These are phyloP conservation scores for Silurus lanzhouensis DNA, from an alignment of 2,797 vertebrate genomes.

Conservation along the genomic window DNA sequence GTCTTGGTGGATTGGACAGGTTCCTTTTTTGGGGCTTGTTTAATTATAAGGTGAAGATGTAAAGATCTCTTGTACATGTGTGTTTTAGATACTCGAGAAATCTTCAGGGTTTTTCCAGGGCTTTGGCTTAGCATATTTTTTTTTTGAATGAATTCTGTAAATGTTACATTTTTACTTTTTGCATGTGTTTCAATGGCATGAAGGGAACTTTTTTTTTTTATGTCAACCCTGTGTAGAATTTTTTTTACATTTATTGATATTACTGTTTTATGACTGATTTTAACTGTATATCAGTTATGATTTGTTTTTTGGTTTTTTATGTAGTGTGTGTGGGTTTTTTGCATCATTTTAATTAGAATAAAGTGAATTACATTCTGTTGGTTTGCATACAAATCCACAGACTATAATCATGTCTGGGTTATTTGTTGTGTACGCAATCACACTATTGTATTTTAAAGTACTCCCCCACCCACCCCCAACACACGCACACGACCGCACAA, in stretches of 20 bases:
- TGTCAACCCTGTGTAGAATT: slow-evolving; percentile 33
- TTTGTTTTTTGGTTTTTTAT: slow-evolving; percentile 23
- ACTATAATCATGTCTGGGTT: background rate
- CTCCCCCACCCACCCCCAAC: too few species aligned
- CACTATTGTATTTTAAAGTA: too few species aligned
- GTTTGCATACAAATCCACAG: background rate
- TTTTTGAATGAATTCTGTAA: slow-evolving; percentile 64
- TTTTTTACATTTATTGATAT: slow-evolving; percentile 30
- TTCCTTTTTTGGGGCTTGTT: background rate
- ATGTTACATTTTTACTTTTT: slow-evolving; percentile 66
- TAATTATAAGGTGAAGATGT: background rate
- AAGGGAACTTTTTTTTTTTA: slow-evolving; percentile 50
- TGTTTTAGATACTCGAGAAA: slow-evolving; percentile 59
- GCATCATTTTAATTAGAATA: slow-evolving; percentile 58
- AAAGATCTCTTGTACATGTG: background rate
- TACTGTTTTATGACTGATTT: slow-evolving; percentile 46
- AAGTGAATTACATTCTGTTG: slow-evolving; percentile 41
- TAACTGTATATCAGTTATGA: slow-evolving; percentile 44
- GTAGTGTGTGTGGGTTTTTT: slow-evolving; percentile 41
- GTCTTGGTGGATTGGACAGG: background rate
- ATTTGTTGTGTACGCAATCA: background rate
- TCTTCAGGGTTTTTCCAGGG: slow-evolving; percentile 62
- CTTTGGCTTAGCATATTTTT: slow-evolving; percentile 38
- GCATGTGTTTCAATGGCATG: slow-evolving; percentile 77
- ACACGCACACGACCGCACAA: too few species aligned